Evolutionary conservation across 2,888 invertebrate species (phyloP).

Genomic region (Agapostemon virescens): DNA sequence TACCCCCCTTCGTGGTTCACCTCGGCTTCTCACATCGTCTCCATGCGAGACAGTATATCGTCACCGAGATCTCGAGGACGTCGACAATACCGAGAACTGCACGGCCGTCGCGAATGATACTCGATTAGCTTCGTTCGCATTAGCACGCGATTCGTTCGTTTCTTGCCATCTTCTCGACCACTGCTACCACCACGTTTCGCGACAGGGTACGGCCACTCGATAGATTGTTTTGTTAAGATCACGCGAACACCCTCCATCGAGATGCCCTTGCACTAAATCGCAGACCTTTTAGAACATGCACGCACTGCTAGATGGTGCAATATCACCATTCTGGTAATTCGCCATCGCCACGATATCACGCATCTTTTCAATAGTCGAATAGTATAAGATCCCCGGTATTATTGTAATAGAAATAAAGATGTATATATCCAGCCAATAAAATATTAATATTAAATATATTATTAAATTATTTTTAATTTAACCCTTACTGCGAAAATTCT

Average conservation of each 20-base stretch:
- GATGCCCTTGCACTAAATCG: not conserved
- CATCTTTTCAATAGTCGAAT: no score
- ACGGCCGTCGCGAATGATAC: constrained; percentile 47
- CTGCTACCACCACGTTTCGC: constrained; percentile 40
- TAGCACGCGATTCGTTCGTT: constrained; percentile 68
- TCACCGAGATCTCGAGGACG: constrained; percentile 49
- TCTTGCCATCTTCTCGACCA: constrained; percentile 61
- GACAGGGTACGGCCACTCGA: constrained; percentile 1
- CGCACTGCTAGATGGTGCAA: no score
- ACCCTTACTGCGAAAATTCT: no score
- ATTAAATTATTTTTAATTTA: no score
- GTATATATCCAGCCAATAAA: no score
- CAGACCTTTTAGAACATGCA: not conserved
- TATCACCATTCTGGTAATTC: no score
- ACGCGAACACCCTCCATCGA: not conserved
- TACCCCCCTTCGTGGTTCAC: constrained; percentile 53
- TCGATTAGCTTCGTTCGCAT: constrained; percentile 60
- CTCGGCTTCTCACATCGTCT: constrained; percentile 52
- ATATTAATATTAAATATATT: no score
- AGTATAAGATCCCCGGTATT: no score
- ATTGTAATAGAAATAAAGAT: no score
- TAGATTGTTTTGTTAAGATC: not conserved
- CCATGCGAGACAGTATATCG: constrained; percentile 28
- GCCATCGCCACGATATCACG: no score
- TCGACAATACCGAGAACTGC: constrained; percentile 51